These are phyloP conservation scores for Siniperca knerii DNA, from an alignment of 2,113 vertebrate genomes.

Conservation along the genomic window DNA sequence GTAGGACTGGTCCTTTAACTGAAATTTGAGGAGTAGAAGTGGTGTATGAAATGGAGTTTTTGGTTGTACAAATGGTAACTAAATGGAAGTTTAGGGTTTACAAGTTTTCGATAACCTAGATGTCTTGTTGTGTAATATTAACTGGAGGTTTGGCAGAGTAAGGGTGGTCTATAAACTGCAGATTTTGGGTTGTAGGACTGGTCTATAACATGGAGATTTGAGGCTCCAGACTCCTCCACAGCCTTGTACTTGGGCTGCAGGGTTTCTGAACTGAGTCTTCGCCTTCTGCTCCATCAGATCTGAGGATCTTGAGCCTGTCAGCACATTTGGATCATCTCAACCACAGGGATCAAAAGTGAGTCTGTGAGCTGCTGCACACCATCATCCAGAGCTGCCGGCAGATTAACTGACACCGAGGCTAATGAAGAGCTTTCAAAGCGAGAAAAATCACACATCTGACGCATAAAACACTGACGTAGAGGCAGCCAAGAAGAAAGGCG, in stretches of 20 bases:
- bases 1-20: background rate
- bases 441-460: conserved; percentile 43
- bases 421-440: conserved; percentile 33
- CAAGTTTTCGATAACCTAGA: too few species aligned
- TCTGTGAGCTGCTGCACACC: conserved; percentile 3
- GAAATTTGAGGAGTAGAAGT: background rate
- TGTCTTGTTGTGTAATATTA: background rate
- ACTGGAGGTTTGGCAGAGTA: background rate
- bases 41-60: too few species aligned
- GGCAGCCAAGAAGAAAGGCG: conserved; percentile 13
- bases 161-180: background rate
- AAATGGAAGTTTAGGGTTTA: background rate
- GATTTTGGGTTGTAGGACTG: background rate
- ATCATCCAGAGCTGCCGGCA: conserved; percentile 25
- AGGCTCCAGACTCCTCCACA: background rate
- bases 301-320: conserved; percentile 29
- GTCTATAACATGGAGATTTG: background rate
- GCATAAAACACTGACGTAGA: conserved; percentile 32
- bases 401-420: conserved; percentile 13
- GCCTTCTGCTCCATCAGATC: conserved; percentile 10
- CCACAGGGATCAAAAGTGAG: conserved; percentile 7
- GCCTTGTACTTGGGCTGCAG: background rate
- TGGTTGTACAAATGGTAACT: too few species aligned
- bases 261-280: background rate
- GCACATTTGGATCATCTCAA: conserved; percentile 29